Conservation (phyloP, 2,888 invertebrate genomes). For the Polylopha cassiicola region DNA sequence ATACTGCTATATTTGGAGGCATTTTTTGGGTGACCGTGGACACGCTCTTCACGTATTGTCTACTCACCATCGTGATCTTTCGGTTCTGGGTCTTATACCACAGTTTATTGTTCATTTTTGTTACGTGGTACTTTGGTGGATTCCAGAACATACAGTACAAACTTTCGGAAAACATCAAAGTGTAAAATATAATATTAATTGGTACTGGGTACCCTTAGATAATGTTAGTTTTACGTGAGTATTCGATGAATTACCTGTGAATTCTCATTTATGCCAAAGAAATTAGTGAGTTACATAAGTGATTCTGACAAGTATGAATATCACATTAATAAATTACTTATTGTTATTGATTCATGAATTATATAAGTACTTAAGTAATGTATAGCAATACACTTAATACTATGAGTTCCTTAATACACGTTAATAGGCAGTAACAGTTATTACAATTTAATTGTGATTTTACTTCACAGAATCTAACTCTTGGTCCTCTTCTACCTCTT, state of each 20-base stretch:
- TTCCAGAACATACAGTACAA: slow-evolving; percentile 78
- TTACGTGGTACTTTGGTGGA: slow-evolving; percentile 77
- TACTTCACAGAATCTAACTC: slow-evolving; percentile 8
- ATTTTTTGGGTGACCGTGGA: slow-evolving; percentile 81
- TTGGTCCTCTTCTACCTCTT: slow-evolving; percentile 44
- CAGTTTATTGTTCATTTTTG: slow-evolving; percentile 69
- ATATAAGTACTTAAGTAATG: no score
- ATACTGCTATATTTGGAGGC: slow-evolving; percentile 65
- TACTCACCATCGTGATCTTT: slow-evolving; percentile 61
- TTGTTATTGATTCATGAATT: no score
- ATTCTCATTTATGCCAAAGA: slow-evolving; percentile 47
- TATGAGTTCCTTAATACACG: slow-evolving; percentile 17
- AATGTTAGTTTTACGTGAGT: slow-evolving; percentile 21
- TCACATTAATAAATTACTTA: no score
- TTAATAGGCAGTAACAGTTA: slow-evolving; percentile 12
- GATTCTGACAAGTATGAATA: no score
- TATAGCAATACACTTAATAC: no score
- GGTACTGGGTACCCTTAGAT: background rate
- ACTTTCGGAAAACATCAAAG: slow-evolving; percentile 46
- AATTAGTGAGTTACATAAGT: background rate
- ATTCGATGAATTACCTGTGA: no score
- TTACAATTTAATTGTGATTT: background rate
- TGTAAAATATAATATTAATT: slow-evolving; percentile 22
- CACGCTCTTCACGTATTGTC: slow-evolving; percentile 58
- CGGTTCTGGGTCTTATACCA: slow-evolving; percentile 76